Percentiles rank a stretch among this genome's conserved stretches.
Evolutionary conservation across 2,113 vertebrate genomes (phyloP).

Genomic region (Xiphophorus hellerii): DNA sequence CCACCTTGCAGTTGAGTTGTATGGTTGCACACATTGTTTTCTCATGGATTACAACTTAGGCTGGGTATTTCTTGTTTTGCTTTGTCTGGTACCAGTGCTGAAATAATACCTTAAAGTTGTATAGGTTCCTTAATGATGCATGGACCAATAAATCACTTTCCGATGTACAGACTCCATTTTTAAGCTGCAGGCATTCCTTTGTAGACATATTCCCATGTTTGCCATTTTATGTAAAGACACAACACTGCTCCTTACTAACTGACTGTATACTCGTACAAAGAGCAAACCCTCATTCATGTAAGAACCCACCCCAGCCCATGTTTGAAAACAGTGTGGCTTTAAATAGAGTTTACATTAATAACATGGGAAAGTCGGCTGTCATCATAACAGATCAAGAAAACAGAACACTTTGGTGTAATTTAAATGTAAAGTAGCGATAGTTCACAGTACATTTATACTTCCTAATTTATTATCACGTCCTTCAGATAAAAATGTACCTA

Average conservation of each 20-base stretch:
- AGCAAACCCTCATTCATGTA: background rate
- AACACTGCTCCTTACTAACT: background rate
- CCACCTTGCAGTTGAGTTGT: background rate
- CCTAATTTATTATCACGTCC: background rate
- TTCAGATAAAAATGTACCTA: background rate
- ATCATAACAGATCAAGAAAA: background rate
- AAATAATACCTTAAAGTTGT: background rate
- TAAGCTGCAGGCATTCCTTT: background rate
- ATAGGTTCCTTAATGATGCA: background rate
- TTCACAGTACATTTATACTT: background rate
- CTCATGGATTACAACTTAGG: background rate
- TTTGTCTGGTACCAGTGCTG: background rate
- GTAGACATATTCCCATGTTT: background rate
- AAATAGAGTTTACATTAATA: background rate
- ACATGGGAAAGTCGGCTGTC: background rate
- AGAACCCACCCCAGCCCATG: background rate
- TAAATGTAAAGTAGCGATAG: background rate
- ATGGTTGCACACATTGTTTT: background rate
- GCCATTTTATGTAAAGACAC: background rate
- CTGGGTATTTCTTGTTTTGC: background rate
- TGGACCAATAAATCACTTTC: background rate
- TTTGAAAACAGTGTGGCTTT: background rate
- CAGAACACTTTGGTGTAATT: background rate
- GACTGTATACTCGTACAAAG: background rate
- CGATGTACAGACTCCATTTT: background rate